Conservation (phyloP, 37 sponge, comb jelly and placozoan genomes). For the Tethya wilhelma region DNA sequence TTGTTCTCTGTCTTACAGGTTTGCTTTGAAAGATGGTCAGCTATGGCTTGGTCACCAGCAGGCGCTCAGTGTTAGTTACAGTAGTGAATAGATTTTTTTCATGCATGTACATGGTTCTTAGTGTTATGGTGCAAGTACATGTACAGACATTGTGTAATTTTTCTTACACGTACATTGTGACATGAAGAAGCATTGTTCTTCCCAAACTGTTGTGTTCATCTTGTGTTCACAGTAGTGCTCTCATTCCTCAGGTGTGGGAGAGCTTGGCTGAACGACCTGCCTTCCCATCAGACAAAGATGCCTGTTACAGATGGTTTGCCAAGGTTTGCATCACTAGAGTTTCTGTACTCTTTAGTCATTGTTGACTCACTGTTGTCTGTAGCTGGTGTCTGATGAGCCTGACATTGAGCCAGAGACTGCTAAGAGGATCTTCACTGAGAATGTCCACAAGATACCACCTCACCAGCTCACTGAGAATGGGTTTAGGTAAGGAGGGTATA, state of each 20-base stretch:
- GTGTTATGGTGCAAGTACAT: not conserved
- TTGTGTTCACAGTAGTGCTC: not conserved
- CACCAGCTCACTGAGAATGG: conserved; percentile 82
- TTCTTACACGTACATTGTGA: no score
- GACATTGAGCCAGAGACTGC: conserved; percentile 86
- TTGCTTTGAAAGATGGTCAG: conserved; percentile 88
- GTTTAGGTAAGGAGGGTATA: conserved; percentile 48
- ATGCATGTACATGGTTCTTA: not conserved
- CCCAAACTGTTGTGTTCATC: not conserved
- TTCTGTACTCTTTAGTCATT: not conserved
- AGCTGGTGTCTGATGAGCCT: conserved; percentile 89
- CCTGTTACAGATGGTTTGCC: conserved; percentile 91
- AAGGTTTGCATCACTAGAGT: conserved; percentile 46
- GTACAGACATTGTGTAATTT: no score
- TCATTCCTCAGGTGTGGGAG: conserved; percentile 72
- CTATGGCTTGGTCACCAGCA: conserved; percentile 83
- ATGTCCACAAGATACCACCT: conserved; percentile 80
- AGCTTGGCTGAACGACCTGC: conserved; percentile 77
- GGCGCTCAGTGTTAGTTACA: conserved; percentile 62
- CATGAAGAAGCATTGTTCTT: not conserved
- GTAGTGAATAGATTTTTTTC: not conserved
- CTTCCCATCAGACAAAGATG: conserved; percentile 78
- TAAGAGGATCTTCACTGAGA: conserved; percentile 77
- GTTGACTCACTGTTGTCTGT: not conserved
- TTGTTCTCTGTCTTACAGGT: conserved; percentile 52